Percentiles rank a stretch among this genome's conserved stretches.
Evolutionary conservation across 2,797 vertebrate species (phyloP).

Genomic region (Chlorospingus semifuscus): DNA sequence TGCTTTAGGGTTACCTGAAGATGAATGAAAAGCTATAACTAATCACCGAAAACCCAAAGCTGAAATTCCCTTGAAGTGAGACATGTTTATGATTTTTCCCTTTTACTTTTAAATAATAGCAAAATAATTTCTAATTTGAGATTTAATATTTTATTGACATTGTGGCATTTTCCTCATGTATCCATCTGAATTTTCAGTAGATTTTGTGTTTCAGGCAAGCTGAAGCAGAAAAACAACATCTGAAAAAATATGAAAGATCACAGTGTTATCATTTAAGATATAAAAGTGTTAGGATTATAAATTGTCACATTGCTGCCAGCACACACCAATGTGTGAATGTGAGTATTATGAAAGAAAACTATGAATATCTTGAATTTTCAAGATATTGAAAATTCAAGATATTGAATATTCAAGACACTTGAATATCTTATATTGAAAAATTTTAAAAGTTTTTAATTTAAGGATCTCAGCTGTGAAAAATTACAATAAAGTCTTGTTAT

Average conservation of each 20-base stretch:
- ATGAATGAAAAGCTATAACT: background rate
- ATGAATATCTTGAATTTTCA: no score
- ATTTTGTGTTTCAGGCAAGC: background rate
- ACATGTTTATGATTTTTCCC: background rate
- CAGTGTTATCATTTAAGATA: background rate
- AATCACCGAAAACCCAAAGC: background rate
- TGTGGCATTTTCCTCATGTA: background rate
- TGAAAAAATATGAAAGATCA: background rate
- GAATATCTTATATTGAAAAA: background rate
- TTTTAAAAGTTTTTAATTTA: background rate
- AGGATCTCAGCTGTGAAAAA: background rate
- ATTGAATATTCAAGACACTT: background rate
- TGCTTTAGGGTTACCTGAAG: background rate
- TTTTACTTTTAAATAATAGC: background rate
- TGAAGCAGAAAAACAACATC: background rate
- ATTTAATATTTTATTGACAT: background rate
- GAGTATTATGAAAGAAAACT: background rate
- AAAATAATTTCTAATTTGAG: background rate
- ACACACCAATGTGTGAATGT: background rate
- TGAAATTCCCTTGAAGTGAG: background rate
- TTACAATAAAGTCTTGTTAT: background rate
- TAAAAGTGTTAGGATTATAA: background rate
- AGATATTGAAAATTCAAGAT: no score
- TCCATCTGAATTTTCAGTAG: background rate
- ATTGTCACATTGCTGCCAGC: background rate